Evolutionary conservation across 2,113 vertebrate species (phyloP).

Genomic region (Maylandia zebra): DNA sequence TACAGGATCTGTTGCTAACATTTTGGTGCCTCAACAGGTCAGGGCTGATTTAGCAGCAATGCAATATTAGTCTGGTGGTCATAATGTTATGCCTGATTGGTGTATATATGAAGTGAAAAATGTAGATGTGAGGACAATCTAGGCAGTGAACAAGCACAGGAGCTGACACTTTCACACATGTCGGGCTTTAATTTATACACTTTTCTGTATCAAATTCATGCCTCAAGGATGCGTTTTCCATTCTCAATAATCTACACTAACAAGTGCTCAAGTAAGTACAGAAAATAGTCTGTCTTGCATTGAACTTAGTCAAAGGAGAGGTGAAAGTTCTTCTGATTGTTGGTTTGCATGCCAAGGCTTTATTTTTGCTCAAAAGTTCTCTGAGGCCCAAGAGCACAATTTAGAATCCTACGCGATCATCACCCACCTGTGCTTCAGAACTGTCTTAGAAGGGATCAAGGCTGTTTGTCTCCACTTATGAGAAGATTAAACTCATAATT

Average conservation of each 20-base stretch:
- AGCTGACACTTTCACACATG: background rate
- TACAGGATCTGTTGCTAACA: background rate
- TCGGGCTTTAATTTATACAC: background rate
- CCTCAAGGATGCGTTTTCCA: background rate
- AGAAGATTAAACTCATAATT: background rate
- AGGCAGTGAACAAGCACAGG: background rate
- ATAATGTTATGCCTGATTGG: background rate
- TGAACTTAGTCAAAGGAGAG: background rate
- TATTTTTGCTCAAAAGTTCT: background rate
- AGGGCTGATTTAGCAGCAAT: background rate
- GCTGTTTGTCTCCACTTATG: background rate
- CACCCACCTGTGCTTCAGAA: background rate
- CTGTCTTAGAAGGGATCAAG: background rate
- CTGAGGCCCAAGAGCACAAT: background rate
- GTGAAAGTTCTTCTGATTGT: background rate
- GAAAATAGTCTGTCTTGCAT: background rate
- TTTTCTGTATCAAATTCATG: background rate
- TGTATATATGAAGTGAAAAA: background rate
- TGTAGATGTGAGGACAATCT: background rate
- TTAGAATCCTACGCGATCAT: background rate
- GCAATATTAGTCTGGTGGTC: background rate
- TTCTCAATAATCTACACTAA: background rate
- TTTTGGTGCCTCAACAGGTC: background rate
- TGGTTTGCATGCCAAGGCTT: background rate
- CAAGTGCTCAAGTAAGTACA: background rate